Base-by-base conservation (phyloP, 1,140 invertebrate species). In the Zophobas morio region DNA sequence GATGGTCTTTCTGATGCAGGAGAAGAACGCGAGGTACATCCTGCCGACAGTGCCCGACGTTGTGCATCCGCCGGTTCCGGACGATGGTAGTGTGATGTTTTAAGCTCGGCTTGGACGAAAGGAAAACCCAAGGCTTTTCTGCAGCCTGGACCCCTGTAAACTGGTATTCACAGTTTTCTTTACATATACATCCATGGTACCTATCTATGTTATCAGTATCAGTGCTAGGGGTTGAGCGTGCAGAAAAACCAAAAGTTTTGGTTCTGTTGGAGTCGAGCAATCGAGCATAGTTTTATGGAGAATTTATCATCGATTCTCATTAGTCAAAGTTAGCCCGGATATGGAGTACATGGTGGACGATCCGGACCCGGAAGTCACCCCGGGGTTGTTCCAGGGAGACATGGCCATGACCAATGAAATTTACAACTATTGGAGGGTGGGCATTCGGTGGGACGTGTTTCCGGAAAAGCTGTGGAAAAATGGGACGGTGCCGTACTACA, bases 341-440 rank as follows among this genome's bases (percentile, higher is more conserved):
- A 66, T 70, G 51, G 74, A 80, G 1, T 20, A 72, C n/a, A 75
- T 76, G 49, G 56, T 81, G 6, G 80, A 82, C 40, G 75, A 87
- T 53, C 85, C 89, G 74, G 92, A 93, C 87, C 91, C 92, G 0
- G 92, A 93, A 87, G 90, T 92, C 0, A 87, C 86, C 70, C 91
- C 92, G 0, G 91, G 91, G 39, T 84, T 93, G 46, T 93, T 90
- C 81, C 90, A 93, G 85, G 92, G 92, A 1, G 92, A 93, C 76
- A 93, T 93, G 85, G 91, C 91, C 1, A 87, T 93, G 39, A 87
- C 89, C 40, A 85, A 87, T 66, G 85, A 86, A 76, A 71, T 85
- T 32, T 87, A 88, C 73, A 87, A 88, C 76, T 88, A 88, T 70
- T 90, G 89, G 88, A 81, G 90, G 76, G 88, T 93, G 1, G 91